A percentile compares a stretch with the other conserved stretches of the same genome.
Conservation (phyloP, 2,113 vertebrate genomes). For the Pteruthius melanotis region DNA sequence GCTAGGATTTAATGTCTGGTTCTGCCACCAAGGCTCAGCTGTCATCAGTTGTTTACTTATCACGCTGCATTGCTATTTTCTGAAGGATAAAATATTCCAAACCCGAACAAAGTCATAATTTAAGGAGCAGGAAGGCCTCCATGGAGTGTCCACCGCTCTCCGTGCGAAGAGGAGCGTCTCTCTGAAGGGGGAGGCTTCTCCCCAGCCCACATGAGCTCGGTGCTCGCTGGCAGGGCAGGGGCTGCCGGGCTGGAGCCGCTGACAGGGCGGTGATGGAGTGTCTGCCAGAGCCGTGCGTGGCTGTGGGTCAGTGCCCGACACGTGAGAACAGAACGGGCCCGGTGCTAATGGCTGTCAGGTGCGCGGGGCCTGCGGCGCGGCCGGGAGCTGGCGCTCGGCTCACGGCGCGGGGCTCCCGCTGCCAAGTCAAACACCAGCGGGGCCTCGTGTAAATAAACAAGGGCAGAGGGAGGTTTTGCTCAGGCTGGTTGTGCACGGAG, state of each 20-base stretch:
- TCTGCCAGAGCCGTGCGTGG: slow-evolving; percentile 49
- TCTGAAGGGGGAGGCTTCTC: not conserved
- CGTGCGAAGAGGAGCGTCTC: rapidly evolving
- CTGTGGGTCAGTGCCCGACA: slow-evolving; percentile 68
- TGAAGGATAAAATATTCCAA: not conserved
- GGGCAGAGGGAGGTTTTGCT: slow-evolving; percentile 22
- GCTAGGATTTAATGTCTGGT: not conserved
- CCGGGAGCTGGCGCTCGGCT: slow-evolving; percentile 50
- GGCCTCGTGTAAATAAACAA: slow-evolving; percentile 33
- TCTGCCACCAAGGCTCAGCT: not conserved
- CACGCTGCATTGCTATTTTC: not conserved
- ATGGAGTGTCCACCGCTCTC: not conserved
- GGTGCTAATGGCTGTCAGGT: slow-evolving; percentile 74
- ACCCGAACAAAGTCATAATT: not conserved
- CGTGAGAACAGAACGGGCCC: slow-evolving; percentile 67
- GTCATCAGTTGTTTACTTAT: not conserved
- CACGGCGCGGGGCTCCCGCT: not conserved
- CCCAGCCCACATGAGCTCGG: not conserved
- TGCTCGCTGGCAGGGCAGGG: not conserved
- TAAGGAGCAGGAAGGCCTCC: not conserved
- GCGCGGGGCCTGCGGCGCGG: slow-evolving; percentile 35
- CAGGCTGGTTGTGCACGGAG: not conserved
- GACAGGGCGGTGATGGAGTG: slow-evolving; percentile 67
- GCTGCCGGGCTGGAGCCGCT: not conserved
- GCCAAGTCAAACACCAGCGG: slow-evolving; percentile 67